Evolutionary conservation across 2,888 invertebrate species (phyloP), one percentile per base, ranked within the genome.

Genomic region (Drosophila paracracens): DNA sequence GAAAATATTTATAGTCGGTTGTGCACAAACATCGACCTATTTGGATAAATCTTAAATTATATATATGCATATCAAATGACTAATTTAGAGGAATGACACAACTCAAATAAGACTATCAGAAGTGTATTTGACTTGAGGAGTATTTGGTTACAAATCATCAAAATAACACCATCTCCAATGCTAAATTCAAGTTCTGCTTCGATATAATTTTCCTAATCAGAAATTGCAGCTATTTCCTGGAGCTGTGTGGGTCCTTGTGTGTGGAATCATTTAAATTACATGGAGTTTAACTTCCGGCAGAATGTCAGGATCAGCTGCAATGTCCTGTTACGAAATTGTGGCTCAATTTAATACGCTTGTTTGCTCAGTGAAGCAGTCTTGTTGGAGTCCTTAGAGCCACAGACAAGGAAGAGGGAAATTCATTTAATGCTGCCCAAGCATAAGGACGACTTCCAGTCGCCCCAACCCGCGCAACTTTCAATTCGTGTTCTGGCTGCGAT

Each of bases 261-360:
- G 69, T 54, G 82, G 76, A 83, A 75, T 77, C 79, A 84, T 77
- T 77, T 83, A 69, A 81, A 83, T 82, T 77, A 80, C 81, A 63
- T 70, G 62, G 62, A 77, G 65, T 65, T 71, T 2, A 35, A 78
- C 83, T 70, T 86, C 82, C 86, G 77, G 70, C 58, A 64, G 65
- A 60, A 36, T 64, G 57, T 18, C 46, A 35, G 67, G 36, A 67
- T 76, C 69, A 70, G 70, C 74, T 60, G 48, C 48, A 63, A 57
- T 60, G 69, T 66, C 62, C 76, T 70, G 58, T 74, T 80, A 76
- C 56, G 73, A 83, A 84, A 84, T 84, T 88, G 85, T 74, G 80
- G 78, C 88, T 82, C 84, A 88, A 84, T 84, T 84, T 88, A 74
- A 66, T 80, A 85, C 80, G 84, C 83, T 82, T 82, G 82, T 83